phyloP scores from a whole-genome alignment of 1,140 invertebrate genomes.

The Conus ventricosus region DNA sequence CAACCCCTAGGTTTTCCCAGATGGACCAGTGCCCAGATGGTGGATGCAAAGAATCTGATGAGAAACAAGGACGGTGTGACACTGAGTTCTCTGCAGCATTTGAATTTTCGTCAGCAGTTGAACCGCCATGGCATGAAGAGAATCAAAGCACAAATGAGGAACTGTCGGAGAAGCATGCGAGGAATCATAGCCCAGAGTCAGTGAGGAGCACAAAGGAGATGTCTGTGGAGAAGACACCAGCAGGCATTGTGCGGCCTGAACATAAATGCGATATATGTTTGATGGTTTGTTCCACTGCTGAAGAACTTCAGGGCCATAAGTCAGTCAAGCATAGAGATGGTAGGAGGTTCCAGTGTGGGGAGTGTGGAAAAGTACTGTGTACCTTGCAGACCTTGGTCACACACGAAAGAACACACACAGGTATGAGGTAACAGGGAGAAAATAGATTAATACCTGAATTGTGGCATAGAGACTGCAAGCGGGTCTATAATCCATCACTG shows the following conservation, averaged over 20 bases:
- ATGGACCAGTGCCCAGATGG: neutral
- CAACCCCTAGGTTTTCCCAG: neutral
- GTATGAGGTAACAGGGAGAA: neutral
- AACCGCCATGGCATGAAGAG: too few relatives aligned
- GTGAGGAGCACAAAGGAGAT: neutral
- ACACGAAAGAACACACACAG: conserved; percentile 12
- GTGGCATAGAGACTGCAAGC: too few relatives aligned
- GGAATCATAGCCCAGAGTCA: neutral
- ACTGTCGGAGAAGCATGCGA: neutral
- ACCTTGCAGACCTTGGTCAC: neutral
- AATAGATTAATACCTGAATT: neutral
- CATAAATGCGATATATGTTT: neutral
- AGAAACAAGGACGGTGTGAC: too few relatives aligned
- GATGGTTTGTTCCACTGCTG: neutral
- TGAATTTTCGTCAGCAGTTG: neutral
- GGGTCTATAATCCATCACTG: neutral
- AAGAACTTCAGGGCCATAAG: neutral
- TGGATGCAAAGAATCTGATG: neutral
- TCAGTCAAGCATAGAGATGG: neutral
- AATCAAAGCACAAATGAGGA: too few relatives aligned
- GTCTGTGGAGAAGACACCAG: neutral
- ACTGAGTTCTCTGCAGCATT: too few relatives aligned
- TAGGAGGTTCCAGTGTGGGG: neutral
- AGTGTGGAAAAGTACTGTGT: conserved; percentile 14
- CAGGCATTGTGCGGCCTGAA: too few relatives aligned